Base-by-base conservation (phyloP, 2,888 invertebrate genomes). In the Automeris io region DNA sequence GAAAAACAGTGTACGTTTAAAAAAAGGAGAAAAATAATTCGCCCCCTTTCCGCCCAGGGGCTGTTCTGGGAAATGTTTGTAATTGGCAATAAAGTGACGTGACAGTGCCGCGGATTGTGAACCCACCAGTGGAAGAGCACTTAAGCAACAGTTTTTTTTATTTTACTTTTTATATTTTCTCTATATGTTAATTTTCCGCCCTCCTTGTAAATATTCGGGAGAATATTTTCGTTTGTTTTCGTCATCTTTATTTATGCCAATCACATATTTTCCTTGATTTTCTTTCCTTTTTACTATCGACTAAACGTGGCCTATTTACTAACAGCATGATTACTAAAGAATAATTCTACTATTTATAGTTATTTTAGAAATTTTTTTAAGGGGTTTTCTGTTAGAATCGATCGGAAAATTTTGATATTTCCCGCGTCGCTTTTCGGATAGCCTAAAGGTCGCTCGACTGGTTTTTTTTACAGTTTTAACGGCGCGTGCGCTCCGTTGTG, bases 71-170 rank as follows among this genome's bases (percentile, higher is more conserved):
- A 75, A 75, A 71, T 71, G 67, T 70, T 76, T 83, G 83, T 82
- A 78, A 86, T 85, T 85, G 85, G 86, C 85, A 85, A 85, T 74
- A 78, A 77, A 79, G 85, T 85, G 82, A 75, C 76, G 82, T 80
- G 80, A 67, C 64, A 72, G 73, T 78, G 78, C 61, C 64, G 63
- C 62, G 70, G 59, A 62, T 60, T 63, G 70, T 72, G 74, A 67
- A 70, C 58, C 61, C 65, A 67, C 29, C 74, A 73, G 76, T 78
- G 81, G 76, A 79, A 60, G 56, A 56, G 60, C 66, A 51, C 61
- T 65, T 61, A 77, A 78, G 77, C 74, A 62, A 54, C 67, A 65
- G 62, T 65, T 66, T 60, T 59, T 59, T 57, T 53, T 61, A 60
- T 53, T 59, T 52, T 37, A 56, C 49, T 47, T 57, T 47, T 54